Evolutionary conservation across 2,888 invertebrate genomes (phyloP).

Genomic region (Eutolmus rufibarbis): DNA sequence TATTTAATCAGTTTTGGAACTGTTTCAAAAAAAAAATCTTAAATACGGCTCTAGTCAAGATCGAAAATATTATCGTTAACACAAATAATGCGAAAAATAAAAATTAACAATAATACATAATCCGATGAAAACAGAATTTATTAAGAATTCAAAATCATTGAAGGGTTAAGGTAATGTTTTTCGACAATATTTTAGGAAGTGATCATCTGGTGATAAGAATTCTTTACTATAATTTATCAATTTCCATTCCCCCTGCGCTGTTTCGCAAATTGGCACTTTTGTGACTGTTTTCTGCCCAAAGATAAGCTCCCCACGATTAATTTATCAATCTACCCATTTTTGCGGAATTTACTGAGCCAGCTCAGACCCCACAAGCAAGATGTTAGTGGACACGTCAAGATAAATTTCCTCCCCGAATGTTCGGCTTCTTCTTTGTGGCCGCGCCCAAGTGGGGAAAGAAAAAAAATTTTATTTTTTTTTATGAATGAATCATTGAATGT

Average conservation of each 20-base stretch:
- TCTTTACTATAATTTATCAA: not conserved
- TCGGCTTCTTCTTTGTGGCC: not conserved
- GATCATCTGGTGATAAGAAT: not conserved
- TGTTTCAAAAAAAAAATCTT: too few relatives aligned
- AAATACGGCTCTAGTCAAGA: too few relatives aligned
- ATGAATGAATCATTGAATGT: not conserved
- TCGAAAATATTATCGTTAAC: too few relatives aligned
- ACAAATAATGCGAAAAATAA: too few relatives aligned
- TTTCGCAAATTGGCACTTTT: not conserved
- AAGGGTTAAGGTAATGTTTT: too few relatives aligned
- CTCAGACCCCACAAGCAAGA: not conserved
- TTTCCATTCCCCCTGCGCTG: not conserved
- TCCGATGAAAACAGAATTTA: too few relatives aligned
- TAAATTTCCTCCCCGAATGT: not conserved
- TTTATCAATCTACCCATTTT: not conserved
- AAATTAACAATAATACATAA: too few relatives aligned
- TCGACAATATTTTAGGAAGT: too few relatives aligned
- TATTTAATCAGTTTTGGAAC: too few relatives aligned
- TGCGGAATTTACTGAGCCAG: not conserved
- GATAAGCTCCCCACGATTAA: not conserved
- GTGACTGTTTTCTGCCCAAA: not conserved
- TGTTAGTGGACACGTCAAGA: not conserved
- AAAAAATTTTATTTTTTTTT: not conserved
- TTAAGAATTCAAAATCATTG: too few relatives aligned
- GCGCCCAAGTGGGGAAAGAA: not conserved